phyloP scores from a whole-genome alignment of 1,140 invertebrate genomes.

The Drosophila sp. region DNA sequence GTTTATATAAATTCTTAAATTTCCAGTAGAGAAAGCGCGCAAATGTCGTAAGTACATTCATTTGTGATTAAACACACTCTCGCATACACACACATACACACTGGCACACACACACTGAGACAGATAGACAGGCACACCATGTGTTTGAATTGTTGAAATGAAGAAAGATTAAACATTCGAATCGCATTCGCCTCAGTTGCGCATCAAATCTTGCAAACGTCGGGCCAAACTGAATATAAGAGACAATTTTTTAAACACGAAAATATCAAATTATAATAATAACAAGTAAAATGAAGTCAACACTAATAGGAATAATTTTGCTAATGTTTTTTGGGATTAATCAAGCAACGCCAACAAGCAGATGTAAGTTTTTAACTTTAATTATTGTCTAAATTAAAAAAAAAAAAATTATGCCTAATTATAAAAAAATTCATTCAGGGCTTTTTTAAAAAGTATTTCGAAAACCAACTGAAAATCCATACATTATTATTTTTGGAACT shows the following conservation, averaged over 20 bases:
- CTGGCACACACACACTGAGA: slow-evolving; percentile 18
- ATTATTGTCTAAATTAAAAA: too few species aligned
- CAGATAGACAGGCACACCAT: slow-evolving; percentile 3
- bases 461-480: too few species aligned
- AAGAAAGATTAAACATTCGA: slow-evolving; percentile 56
- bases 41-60: slow-evolving; percentile 59
- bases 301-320: slow-evolving; percentile 1
- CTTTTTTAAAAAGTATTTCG: too few species aligned
- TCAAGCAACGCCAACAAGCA: slow-evolving; percentile 9
- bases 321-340: background rate
- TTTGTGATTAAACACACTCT: slow-evolving; percentile 49
- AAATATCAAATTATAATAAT: slow-evolving; percentile 2
- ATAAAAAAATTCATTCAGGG: too few species aligned
- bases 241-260: background rate
- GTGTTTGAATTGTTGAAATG: slow-evolving; percentile 44
- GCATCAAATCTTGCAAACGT: slow-evolving; percentile 71
- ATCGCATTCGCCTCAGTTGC: slow-evolving; percentile 59
- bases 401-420: background rate
- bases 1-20: slow-evolving; percentile 55
- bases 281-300: slow-evolving; percentile 4
- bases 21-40: slow-evolving; percentile 68
- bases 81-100: slow-evolving; percentile 10
- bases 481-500: too few species aligned
- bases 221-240: slow-evolving; percentile 29
- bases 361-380: slow-evolving; percentile 26